Evolutionary conservation across 2,113 vertebrate species (phyloP).

Genomic region (Notiomystis cincta): DNA sequence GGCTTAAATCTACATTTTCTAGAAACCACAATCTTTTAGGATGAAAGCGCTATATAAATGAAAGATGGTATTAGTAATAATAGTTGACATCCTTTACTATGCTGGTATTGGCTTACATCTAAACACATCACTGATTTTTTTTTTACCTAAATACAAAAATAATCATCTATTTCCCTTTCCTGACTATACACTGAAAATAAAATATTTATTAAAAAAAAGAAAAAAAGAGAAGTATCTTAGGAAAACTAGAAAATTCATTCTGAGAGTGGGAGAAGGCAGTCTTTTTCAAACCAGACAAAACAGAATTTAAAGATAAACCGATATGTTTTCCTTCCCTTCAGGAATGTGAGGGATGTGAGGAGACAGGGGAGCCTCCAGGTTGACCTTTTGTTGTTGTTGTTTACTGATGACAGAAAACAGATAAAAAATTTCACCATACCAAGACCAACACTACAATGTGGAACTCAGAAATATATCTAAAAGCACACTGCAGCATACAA

Average conservation of each 20-base stretch:
- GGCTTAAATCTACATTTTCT: constrained; percentile 54
- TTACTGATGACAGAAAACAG: not conserved
- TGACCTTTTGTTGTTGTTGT: constrained; percentile 6
- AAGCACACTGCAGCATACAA: constrained; percentile 60
- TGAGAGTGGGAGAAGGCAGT: not conserved
- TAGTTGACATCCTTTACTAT: constrained; percentile 32
- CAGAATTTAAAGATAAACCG: not conserved
- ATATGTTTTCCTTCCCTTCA: not conserved
- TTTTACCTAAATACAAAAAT: constrained; percentile 58
- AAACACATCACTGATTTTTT: constrained; percentile 14
- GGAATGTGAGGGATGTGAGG: not conserved
- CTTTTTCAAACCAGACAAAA: constrained; percentile 31
- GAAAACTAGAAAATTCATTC: constrained; percentile 4
- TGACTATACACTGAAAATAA: not conserved
- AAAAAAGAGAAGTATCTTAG: not conserved
- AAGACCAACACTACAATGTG: constrained; percentile 52
- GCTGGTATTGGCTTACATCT: constrained; percentile 2
- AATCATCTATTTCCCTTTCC: constrained; percentile 9
- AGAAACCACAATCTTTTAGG: constrained; percentile 53
- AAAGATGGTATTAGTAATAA: constrained; percentile 45
- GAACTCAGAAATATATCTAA: constrained; percentile 63
- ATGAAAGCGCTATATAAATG: constrained; percentile 50
- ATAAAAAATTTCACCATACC: constrained; percentile 32
- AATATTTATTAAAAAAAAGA: constrained; percentile 10
- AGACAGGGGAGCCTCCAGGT: not conserved